A percentile compares a stretch with the other conserved stretches of the same genome.
Evolutionary conservation across 2,888 invertebrate species (phyloP).

Genomic region (Cataglyphis rosenhaueri): DNA sequence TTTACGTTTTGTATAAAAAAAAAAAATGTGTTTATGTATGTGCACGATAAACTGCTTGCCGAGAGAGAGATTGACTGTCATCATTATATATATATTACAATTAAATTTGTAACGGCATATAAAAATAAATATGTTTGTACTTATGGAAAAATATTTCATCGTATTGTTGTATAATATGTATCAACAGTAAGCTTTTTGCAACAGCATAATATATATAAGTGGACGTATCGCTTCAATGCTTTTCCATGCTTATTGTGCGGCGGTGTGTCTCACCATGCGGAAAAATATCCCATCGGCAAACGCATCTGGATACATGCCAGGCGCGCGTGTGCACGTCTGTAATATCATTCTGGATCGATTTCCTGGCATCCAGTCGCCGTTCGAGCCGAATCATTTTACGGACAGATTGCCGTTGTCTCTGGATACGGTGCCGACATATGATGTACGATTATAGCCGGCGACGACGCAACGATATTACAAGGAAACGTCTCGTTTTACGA

Average conservation of each 20-base stretch:
- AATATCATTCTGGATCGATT: conserved; percentile 72
- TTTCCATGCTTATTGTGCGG: conserved; percentile 58
- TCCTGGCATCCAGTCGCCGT: conserved; percentile 62
- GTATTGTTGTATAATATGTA: neutral
- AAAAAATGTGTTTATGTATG: no score
- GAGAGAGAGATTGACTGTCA: no score
- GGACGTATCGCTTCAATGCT: conserved; percentile 50
- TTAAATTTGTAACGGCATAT: neutral
- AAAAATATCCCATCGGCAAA: conserved; percentile 73
- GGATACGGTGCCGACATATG: conserved; percentile 34
- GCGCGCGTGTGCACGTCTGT: conserved; percentile 56
- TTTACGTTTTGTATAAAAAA: no score
- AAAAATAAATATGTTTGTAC: neutral
- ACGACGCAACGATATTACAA: conserved; percentile 25
- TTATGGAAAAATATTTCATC: neutral
- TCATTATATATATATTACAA: neutral
- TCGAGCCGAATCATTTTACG: conserved; percentile 59
- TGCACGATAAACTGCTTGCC: no score
- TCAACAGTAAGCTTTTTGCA: conserved; percentile 10
- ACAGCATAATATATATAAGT: conserved; percentile 30
- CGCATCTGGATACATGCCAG: conserved; percentile 73
- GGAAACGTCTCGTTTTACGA: conserved; percentile 38
- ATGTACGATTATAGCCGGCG: conserved; percentile 48
- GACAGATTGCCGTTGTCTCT: conserved; percentile 48
- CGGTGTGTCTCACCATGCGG: conserved; percentile 62